These are phyloP conservation scores for Synergus umbraculus DNA, from an alignment of 2,888 invertebrate species.

Conservation along the genomic window DNA sequence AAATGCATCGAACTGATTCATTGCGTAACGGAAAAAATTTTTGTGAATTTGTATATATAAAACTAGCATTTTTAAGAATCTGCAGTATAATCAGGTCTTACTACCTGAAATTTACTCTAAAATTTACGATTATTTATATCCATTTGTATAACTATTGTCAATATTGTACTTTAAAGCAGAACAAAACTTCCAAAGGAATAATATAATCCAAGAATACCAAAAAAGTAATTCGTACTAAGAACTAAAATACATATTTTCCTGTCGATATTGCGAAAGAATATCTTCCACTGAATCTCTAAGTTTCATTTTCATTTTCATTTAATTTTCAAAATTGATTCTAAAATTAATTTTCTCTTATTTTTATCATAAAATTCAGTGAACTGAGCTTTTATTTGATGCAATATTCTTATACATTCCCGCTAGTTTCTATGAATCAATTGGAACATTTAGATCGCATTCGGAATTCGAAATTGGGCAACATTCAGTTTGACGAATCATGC, in stretches of 20 bases:
- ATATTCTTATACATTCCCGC: neutral
- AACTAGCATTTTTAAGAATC: neutral
- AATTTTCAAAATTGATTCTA: too few relatives aligned
- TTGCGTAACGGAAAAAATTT: neutral
- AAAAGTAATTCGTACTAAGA: slow-evolving; percentile 11
- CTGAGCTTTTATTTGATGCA: neutral
- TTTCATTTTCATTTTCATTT: neutral
- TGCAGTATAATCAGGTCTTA: neutral
- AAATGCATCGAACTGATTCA: slow-evolving; percentile 5
- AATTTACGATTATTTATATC: neutral
- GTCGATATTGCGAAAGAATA: neutral
- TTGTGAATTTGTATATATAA: neutral
- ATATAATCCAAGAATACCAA: slow-evolving; percentile 40
- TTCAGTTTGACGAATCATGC: slow-evolving; percentile 20
- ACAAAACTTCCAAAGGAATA: neutral
- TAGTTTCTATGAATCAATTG: neutral
- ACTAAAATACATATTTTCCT: slow-evolving; percentile 9
- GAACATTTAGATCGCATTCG: slow-evolving; percentile 1
- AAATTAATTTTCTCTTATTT: neutral
- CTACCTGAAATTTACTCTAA: neutral
- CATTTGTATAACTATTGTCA: neutral
- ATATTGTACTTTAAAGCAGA: neutral
- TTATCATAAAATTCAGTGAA: neutral
- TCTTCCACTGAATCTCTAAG: neutral
- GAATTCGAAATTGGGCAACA: slow-evolving; percentile 14